phyloP scores from a whole-genome alignment of 2,888 invertebrate species.

The Leucania comma region DNA sequence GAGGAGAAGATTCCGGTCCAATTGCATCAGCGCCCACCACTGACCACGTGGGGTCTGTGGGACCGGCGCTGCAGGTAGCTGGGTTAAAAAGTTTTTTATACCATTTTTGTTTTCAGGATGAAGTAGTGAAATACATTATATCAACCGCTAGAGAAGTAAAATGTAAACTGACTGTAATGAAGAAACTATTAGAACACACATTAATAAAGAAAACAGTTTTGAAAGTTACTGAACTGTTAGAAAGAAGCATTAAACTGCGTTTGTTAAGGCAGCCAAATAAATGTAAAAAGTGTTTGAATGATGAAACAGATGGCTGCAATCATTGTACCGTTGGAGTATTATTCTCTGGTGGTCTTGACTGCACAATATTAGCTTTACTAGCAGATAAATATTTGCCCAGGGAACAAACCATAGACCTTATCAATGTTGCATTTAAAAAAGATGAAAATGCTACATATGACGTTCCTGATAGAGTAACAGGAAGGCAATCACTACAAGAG shows the following conservation, averaged over 20 bases:
- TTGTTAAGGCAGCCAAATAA: conserved; percentile 91
- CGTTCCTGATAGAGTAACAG: conserved; percentile 96
- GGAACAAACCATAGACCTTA: conserved; percentile 95
- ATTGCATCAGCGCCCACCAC: too few relatives aligned
- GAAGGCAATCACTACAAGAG: conserved; percentile 93
- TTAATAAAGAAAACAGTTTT: conserved; percentile 82
- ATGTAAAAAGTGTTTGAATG: conserved; percentile 91
- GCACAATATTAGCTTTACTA: conserved; percentile 96
- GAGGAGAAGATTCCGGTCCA: too few relatives aligned
- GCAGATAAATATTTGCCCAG: conserved; percentile 93
- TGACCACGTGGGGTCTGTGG: too few relatives aligned
- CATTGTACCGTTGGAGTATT: conserved; percentile 95
- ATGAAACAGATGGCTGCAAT: conserved; percentile 76
- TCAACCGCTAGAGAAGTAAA: conserved; percentile 65
- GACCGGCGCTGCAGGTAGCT: too few relatives aligned
- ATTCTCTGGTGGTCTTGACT: conserved; percentile 99
- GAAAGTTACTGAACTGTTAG: conserved; percentile 87
- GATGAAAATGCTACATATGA: conserved; percentile 86
- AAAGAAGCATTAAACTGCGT: conserved; percentile 91
- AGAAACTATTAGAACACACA: conserved; percentile 79
- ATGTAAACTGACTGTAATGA: conserved; percentile 79
- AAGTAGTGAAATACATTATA: conserved; percentile 75
- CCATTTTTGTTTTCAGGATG: conserved; percentile 73
- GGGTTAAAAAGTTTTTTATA: background rate
- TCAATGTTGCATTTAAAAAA: conserved; percentile 98